Evolutionary conservation across 2,888 invertebrate genomes (phyloP).

Genomic region (Noctua comes): DNA sequence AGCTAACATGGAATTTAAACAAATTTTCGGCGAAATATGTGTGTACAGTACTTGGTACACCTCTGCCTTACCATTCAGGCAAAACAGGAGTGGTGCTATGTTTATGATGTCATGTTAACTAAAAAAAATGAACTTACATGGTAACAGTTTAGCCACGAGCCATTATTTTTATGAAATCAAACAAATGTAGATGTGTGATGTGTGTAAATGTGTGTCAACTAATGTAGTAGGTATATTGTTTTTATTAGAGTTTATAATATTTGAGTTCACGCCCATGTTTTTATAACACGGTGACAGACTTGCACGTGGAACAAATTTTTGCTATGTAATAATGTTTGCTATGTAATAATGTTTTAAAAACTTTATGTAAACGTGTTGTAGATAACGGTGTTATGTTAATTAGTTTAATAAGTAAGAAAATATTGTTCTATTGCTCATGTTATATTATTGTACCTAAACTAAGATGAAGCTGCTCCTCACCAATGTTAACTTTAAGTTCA

Average conservation of each 20-base stretch:
- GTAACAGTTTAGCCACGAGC: constrained; percentile 1
- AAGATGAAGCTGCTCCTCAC: neutral
- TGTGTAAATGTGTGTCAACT: too few species aligned
- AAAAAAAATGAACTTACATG: neutral
- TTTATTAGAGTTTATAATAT: constrained; percentile 31
- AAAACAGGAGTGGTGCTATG: neutral
- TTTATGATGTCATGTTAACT: neutral
- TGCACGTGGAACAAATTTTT: constrained; percentile 38
- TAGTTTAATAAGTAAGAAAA: neutral
- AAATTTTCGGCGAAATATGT: neutral
- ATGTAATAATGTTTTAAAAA: constrained; percentile 34
- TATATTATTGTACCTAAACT: neutral
- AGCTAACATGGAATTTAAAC: neutral
- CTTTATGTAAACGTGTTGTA: too few species aligned
- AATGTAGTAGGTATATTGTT: constrained; percentile 13
- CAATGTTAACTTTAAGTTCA: neutral
- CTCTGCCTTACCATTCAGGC: neutral
- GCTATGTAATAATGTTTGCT: constrained; percentile 30
- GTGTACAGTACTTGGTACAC: neutral
- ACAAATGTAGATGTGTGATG: too few species aligned
- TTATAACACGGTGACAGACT: constrained; percentile 33
- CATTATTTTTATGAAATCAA: constrained; percentile 11
- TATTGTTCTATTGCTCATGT: too few species aligned
- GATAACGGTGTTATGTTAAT: neutral
- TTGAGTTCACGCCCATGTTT: constrained; percentile 27